phyloP scores from a whole-genome alignment of 2,888 invertebrate species.

The Vannuccia rotundouncinata region DNA sequence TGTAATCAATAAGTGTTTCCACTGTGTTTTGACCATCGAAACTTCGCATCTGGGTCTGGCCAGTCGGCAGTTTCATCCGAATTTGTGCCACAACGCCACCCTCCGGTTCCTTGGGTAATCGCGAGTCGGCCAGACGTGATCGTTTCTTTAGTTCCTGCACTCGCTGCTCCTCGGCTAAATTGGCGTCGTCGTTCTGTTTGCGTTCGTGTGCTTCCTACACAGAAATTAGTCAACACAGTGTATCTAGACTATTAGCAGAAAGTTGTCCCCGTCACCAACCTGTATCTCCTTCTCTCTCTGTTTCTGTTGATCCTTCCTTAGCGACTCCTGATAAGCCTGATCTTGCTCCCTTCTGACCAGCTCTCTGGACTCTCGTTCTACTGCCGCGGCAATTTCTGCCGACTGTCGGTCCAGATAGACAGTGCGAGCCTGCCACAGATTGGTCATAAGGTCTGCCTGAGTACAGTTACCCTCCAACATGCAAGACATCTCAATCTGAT shows the following conservation, averaged over 20 bases:
- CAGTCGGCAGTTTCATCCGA: constrained; percentile 7
- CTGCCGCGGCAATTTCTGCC: constrained; percentile 28
- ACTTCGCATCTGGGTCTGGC: neutral
- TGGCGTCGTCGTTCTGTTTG: neutral
- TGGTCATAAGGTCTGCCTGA: neutral
- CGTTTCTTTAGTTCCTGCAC: neutral
- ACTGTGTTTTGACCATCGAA: constrained; percentile 23
- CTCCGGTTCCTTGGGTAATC: neutral
- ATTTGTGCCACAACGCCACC: neutral
- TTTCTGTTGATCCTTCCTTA: constrained; percentile 23
- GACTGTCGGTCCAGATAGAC: neutral
- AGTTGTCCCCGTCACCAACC: too few species aligned
- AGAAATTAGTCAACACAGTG: too few species aligned
- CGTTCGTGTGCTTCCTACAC: constrained; percentile 17
- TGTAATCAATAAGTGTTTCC: constrained; percentile 27
- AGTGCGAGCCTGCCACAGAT: neutral
- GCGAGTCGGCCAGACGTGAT: neutral
- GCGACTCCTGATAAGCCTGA: constrained; percentile 33
- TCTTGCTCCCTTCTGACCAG: constrained; percentile 30
- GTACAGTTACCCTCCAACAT: neutral
- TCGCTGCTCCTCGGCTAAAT: constrained; percentile 20
- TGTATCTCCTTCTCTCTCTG: neutral
- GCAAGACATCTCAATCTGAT: neutral
- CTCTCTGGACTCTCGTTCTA: constrained; percentile 27
- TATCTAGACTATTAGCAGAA: too few species aligned